These are phyloP conservation scores for Morone saxatilis DNA, from an alignment of 2,113 vertebrate species.

Conservation along the genomic window DNA sequence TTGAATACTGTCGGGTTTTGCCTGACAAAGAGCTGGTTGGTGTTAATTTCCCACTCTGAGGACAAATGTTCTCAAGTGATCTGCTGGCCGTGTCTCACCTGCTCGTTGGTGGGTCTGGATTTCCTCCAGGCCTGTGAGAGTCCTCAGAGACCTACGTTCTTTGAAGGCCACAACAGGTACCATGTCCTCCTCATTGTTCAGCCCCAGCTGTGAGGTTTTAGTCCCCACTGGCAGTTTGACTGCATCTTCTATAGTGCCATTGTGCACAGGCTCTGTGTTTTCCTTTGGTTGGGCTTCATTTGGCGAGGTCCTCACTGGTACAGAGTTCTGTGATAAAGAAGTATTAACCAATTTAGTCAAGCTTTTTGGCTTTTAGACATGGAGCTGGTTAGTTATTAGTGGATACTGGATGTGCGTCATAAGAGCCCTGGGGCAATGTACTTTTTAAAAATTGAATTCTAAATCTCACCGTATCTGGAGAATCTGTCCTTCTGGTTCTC, in stretches of 20 bases:
- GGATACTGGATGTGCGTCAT: slow-evolving; percentile 46
- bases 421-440: slow-evolving; percentile 37
- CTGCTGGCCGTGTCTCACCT: slow-evolving; percentile 66
- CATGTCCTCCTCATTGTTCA: slow-evolving; percentile 71
- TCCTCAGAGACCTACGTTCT: slow-evolving; percentile 82
- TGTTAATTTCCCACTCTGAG: slow-evolving; percentile 3
- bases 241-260: slow-evolving; percentile 60
- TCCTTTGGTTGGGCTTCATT: slow-evolving; percentile 75
- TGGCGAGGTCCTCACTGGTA: slow-evolving; percentile 32
- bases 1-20: not conserved
- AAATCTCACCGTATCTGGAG: slow-evolving; percentile 78
- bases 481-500: slow-evolving; percentile 82
- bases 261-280: slow-evolving; percentile 73
- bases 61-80: not conserved
- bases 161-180: slow-evolving; percentile 85
- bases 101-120: slow-evolving; percentile 84
- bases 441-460: slow-evolving; percentile 24
- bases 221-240: slow-evolving; percentile 64
- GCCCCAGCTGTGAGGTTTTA: slow-evolving; percentile 63
- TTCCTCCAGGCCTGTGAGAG: slow-evolving; percentile 80
- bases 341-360: slow-evolving; percentile 6
- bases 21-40: not conserved
- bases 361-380: slow-evolving; percentile 16
- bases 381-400: slow-evolving; percentile 6
- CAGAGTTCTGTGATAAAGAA: slow-evolving; percentile 71